phyloP scores from a whole-genome alignment of 2,888 invertebrate species.

The Alitta virens region DNA sequence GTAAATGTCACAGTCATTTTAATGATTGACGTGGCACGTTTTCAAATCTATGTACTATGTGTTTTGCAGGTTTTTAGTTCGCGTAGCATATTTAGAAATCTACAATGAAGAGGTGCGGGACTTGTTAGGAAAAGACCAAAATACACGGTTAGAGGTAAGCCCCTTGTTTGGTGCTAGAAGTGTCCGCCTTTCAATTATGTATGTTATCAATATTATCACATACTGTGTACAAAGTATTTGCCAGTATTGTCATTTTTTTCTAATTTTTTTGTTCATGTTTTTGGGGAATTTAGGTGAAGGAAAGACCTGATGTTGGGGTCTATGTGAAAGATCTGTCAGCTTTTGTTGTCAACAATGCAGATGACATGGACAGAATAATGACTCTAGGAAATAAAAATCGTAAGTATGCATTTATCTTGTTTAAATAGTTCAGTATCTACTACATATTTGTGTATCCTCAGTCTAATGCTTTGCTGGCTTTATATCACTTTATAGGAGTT shows the following conservation, averaged over 20 bases:
- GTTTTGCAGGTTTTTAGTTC: conserved; percentile 83
- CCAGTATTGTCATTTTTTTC: too few relatives aligned
- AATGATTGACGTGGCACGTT: too few relatives aligned
- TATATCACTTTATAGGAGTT: conserved; percentile 65
- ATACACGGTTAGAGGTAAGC: conserved; percentile 70
- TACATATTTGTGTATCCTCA: too few relatives aligned
- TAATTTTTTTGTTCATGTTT: too few relatives aligned
- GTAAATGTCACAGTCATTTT: neutral
- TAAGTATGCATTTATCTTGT: conserved; percentile 55
- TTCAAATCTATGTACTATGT: too few relatives aligned
- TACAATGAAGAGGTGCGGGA: conserved; percentile 99
- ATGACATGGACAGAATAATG: conserved; percentile 92
- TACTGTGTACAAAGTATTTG: too few relatives aligned
- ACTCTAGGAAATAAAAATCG: conserved; percentile 94
- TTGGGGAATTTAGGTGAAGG: conserved; percentile 69
- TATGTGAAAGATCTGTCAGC: conserved; percentile 97
- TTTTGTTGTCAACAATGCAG: conserved; percentile 96
- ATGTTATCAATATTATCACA: too few relatives aligned
- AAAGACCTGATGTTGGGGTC: conserved; percentile 92
- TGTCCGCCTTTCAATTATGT: too few relatives aligned
- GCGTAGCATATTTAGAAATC: conserved; percentile 97
- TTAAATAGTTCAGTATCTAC: too few relatives aligned
- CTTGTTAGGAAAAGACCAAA: conserved; percentile 84
- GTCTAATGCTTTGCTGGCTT: too few relatives aligned
- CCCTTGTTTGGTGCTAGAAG: too few relatives aligned